phyloP scores from a whole-genome alignment of 2,888 invertebrate species.

The Diarsia mendica region DNA sequence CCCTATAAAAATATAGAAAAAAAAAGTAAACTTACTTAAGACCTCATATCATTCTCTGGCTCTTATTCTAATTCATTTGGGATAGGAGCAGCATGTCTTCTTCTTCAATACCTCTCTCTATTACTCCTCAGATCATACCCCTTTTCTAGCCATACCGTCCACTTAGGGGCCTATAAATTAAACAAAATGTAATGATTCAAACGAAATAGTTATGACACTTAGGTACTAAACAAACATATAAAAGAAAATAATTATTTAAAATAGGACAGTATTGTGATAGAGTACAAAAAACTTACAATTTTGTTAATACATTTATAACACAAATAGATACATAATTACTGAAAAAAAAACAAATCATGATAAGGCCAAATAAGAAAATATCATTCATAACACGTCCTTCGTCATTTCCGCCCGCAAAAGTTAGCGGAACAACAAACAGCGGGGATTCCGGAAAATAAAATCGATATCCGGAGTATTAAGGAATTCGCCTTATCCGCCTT shows the following conservation, averaged over 20 bases:
- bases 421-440: background rate
- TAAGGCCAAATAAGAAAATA: background rate
- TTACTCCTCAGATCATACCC: background rate
- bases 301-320: too few species aligned
- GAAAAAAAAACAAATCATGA: background rate
- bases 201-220: background rate
- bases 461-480: background rate
- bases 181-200: background rate
- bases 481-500: background rate
- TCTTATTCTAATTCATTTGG: background rate
- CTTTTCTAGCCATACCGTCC: background rate
- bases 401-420: background rate
- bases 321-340: too few species aligned
- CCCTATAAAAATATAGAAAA: too few species aligned
- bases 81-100: background rate
- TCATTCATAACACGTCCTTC: background rate
- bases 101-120: background rate
- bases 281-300: too few species aligned
- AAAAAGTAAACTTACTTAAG: too few species aligned
- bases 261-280: too few species aligned
- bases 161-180: background rate
- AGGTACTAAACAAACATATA: background rate
- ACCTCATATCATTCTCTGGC: rapidly evolving
- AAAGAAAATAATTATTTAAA: background rate
- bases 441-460: background rate